Evolutionary conservation across 2,888 invertebrate genomes (phyloP).

Genomic region (Nomada fabriciana): DNA sequence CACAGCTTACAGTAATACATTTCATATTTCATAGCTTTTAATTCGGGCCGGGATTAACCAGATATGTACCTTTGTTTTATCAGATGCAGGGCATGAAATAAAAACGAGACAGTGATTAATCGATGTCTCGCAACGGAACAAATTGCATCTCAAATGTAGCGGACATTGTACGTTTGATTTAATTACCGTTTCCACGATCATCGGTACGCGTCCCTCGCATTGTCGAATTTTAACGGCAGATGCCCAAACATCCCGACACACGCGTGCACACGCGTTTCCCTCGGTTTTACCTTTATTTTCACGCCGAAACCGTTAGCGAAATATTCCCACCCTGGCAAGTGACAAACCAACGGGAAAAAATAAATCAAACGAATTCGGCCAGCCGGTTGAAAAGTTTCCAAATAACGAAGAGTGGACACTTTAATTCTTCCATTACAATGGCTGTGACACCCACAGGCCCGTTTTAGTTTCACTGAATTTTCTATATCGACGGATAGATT

Average conservation of each 20-base stretch:
- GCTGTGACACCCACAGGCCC: slow-evolving; percentile 56
- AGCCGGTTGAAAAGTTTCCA: slow-evolving; percentile 66
- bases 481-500: slow-evolving; percentile 27
- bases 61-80: slow-evolving; percentile 12
- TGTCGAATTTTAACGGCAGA: slow-evolving; percentile 35
- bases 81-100: slow-evolving; percentile 5
- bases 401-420: slow-evolving; percentile 71
- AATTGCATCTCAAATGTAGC: slow-evolving; percentile 41
- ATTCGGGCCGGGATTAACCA: not conserved
- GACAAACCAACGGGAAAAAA: slow-evolving; percentile 43
- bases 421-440: slow-evolving; percentile 72
- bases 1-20: no score
- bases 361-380: slow-evolving; percentile 62
- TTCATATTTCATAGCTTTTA: no score
- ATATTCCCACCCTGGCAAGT: slow-evolving; percentile 49
- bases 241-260: slow-evolving; percentile 26
- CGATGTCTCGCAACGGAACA: slow-evolving; percentile 42
- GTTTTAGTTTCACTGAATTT: slow-evolving; percentile 45
- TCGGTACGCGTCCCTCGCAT: slow-evolving; percentile 30
- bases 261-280: slow-evolving; percentile 31
- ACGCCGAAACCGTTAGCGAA: slow-evolving; percentile 49
- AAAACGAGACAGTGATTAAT: slow-evolving; percentile 41
- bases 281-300: slow-evolving; percentile 63
- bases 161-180: slow-evolving; percentile 53
- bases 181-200: slow-evolving; percentile 59